Evolutionary conservation across 1,140 invertebrate species (phyloP), one percentile per base, ranked within the genome.

Genomic region (Brachionus calyciflorus): DNA sequence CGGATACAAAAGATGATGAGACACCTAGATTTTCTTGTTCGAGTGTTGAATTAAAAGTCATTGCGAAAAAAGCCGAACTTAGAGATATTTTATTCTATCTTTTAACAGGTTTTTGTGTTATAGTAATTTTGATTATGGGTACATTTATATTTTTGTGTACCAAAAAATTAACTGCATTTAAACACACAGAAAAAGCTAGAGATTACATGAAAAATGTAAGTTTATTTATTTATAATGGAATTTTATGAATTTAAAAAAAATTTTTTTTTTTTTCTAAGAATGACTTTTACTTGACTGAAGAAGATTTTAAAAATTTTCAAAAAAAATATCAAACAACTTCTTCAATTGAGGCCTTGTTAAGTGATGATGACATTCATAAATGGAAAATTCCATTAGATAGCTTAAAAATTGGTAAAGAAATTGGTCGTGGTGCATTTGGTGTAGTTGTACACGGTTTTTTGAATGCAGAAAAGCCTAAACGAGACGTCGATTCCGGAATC

Each of bases 11-110:
- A 14, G 37, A 73, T 19, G 24, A 37, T 17, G 14, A 55, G 17
- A 10, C 33, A 51, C 28, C 37, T 9, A 24, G 26, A 10, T 73
- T 41, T 41, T 51, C 69, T 3, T 73, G 69, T 12, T 73, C 69
- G 14, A 73, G 69, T 73, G 69, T 73, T 30, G 46, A 73, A n/a
- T 28, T 73, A n/a, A 55, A 73, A 37, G 46, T 73, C 12, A 30
- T 55, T 33, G 37, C 33, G 21, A 28, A 24, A 21, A 7, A 12
- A 14, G 26, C 41, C 24, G 41, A 65, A 10, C n/a, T n/a, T n/a
- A 24, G 37, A 65, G 30, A 65, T 24, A 5, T 44, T 24, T 44
- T 37, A 37, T 41, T 65, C 24, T 65, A 46, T n/a, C 0, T 26
- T 44, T 44, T 44, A 5, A 65, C 41, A 41, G 21, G 19, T 49